Evolutionary conservation across 2,888 invertebrate species (phyloP).

Genomic region (Apamea epomidion): DNA sequence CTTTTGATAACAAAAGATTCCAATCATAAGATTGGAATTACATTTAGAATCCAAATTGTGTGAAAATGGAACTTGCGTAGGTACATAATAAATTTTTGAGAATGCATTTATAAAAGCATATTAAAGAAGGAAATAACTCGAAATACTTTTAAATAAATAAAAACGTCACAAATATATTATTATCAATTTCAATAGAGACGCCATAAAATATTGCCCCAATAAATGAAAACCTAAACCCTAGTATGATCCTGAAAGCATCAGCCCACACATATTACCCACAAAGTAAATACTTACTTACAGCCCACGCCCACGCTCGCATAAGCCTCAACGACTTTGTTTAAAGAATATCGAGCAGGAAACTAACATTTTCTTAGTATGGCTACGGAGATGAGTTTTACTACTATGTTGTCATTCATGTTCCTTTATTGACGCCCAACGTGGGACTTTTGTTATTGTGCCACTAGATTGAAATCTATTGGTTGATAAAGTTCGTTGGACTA

Average conservation of each 20-base stretch:
- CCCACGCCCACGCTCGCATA: constrained; percentile 4
- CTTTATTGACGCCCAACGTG: constrained; percentile 53
- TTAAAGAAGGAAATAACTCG: no score
- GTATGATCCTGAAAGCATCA: not conserved
- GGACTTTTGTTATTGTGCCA: constrained; percentile 45
- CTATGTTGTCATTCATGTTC: not conserved
- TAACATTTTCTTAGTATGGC: constrained; percentile 13
- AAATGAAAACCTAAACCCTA: constrained; percentile 5
- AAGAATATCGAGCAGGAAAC: not conserved
- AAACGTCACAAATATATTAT: not conserved
- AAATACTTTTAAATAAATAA: not conserved
- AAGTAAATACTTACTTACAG: constrained; percentile 11
- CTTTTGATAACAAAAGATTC: not conserved
- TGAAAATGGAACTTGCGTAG: not conserved
- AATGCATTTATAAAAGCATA: not conserved
- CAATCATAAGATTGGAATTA: not conserved
- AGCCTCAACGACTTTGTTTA: not conserved
- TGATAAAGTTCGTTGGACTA: constrained; percentile 16
- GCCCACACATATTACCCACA: constrained; percentile 21
- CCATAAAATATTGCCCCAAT: not conserved
- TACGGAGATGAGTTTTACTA: not conserved
- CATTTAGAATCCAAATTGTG: not conserved
- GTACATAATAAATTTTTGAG: not conserved
- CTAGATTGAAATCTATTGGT: constrained; percentile 16
- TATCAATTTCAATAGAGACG: not conserved